Evolutionary conservation across 2,888 invertebrate species (phyloP), one percentile per base, ranked within the genome.

Genomic region (Bellardia bayeri): DNA sequence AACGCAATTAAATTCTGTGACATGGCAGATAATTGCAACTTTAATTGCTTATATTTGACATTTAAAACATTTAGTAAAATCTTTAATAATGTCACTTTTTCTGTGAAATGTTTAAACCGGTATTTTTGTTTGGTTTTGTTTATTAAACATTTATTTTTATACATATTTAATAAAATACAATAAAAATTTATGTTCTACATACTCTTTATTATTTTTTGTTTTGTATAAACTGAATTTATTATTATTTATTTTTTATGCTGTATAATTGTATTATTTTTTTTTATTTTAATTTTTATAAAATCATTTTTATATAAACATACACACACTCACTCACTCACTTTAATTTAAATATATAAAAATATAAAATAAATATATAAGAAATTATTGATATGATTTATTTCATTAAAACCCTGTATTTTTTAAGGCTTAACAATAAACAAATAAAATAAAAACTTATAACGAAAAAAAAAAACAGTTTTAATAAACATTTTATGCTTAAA

Each of bases 231-330:
- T 86, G 82, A 78, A 82, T 78, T 79, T 75, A 80, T 80, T 75
- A 51, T 63, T 72, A 75, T 80, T 78, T 86, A 82, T 72, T 86
- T 74, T 78, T 74, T 37, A 74, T 89, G 76, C 72, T 85, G 81
- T 87, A 71, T 75, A 78, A 85, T 84, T 84, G 79, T 87, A 66
- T 79, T 69, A 83, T 89, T 85, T 90, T 51, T 23, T 45, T 23
- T 90, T 66, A 90, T 71, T 76, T 75, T 87, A 83, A 71, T 37
- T 74, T 56, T 69, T 74, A 13, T 61, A n/a, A 23, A 56, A 58
- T 42, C 58, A 64, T 74, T 82, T 54, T 40, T 80, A 16, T 6
- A 68, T 30, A 49, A 51, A 76, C 33, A 76, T 42, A 75, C 69
- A 56, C 75, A 84, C 63, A 80, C 51, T 61, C 63, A 64, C 51